Evolutionary conservation across 2,888 invertebrate species (phyloP), one percentile per base, ranked within the genome.

Genomic region (Pinctada fucata): DNA sequence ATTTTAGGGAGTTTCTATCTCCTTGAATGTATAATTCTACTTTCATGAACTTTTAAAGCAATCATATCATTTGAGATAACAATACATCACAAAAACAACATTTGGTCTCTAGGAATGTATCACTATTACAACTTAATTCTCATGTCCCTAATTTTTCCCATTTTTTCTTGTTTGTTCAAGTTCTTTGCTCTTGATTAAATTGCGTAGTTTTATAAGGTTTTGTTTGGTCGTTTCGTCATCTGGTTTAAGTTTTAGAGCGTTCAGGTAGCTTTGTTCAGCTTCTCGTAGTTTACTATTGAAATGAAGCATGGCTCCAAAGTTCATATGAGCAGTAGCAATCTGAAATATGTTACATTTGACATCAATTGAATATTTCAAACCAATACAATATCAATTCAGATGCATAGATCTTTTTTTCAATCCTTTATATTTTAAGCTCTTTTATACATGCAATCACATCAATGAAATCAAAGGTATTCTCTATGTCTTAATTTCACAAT

Each of bases 281-380:
- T 97, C 96, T 49, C 94, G 94, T 88, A 97, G 96, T 93, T 97
- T 97, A 48, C 97, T 97, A 92, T 98, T 97, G 85, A 97, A 94
- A 93, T 99, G 98, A 79, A 97, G 94, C 91, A 99, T 98, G 79
- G 98, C 98, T 48, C 98, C 99, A 78, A 98, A 94, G 93, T 99
- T 98, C 89, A 97, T 97, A 93, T 97, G 97, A 79, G 97, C 96
- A 85, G 97, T 95, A 0, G 97, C 96, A 90, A 97, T 97, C 95
- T 97, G 93, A 0, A 94, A 94, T 83, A 48, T 70, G 8, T 45
- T 45, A n/a, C n/a, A n/a, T n/a, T n/a, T n/a, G 74, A 72, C 13
- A 45, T 8, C 3, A 3, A 63, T 8, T 63, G 58, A 64, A 64
- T 64, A 6, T 47, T 52, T 47, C 31, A 0, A 2, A 72, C n/a